A percentile compares a stretch with the other conserved stretches of the same genome.
phyloP scores from a whole-genome alignment of 1,140 invertebrate genomes.

The Pseudobourletiella spinata region DNA sequence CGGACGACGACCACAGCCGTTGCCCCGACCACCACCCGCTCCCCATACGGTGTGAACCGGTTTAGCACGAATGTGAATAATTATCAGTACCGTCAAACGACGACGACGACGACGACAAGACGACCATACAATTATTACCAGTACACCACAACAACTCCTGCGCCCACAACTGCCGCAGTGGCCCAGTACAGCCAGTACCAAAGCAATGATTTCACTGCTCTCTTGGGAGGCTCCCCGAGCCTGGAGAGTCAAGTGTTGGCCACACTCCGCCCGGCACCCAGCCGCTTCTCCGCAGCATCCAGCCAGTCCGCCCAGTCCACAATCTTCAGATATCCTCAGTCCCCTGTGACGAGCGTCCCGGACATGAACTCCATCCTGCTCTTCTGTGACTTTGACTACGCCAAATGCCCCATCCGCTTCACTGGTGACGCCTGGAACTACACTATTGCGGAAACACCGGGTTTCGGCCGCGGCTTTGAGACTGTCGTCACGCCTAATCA shows the following conservation, averaged over 20 bases:
- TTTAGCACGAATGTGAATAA: constrained; percentile 9
- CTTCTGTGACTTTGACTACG: constrained; percentile 35
- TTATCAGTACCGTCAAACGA: neutral
- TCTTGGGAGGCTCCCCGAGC: neutral
- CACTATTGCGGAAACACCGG: constrained; percentile 22
- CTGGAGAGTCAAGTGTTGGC: neutral
- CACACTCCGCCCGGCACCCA: neutral
- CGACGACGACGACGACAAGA: neutral
- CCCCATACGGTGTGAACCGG: neutral
- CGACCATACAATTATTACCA: neutral
- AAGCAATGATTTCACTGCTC: neutral
- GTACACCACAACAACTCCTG: neutral
- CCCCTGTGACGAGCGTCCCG: constrained; percentile 1
- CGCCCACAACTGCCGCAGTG: neutral
- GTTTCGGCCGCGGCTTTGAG: constrained; percentile 31
- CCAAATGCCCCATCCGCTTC: constrained; percentile 33
- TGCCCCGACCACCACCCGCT: neutral
- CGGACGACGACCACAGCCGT: neutral
- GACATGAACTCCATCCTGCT: constrained; percentile 28
- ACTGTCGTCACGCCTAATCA: constrained; percentile 16
- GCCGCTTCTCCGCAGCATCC: neutral
- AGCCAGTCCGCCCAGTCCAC: neutral
- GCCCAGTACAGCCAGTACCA: neutral
- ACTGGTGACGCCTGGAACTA: constrained; percentile 34
- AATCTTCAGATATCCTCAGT: constrained; percentile 7